phyloP scores from a whole-genome alignment of 2,113 vertebrate genomes.

The Catharus bicknelli region DNA sequence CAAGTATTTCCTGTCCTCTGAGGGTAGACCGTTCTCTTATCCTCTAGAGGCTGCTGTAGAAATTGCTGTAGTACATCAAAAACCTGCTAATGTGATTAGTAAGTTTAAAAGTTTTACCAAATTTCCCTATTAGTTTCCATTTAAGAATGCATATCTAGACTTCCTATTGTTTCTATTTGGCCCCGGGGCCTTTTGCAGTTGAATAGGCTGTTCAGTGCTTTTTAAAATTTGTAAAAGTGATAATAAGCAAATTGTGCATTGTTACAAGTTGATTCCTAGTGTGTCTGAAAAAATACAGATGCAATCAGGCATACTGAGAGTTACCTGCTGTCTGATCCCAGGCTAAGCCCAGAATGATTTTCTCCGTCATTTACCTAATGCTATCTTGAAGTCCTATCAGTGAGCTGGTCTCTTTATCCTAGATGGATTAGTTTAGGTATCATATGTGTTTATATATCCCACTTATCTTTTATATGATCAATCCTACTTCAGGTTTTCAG shows the following conservation, averaged over 20 bases:
- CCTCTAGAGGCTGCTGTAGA: not conserved
- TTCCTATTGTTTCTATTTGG: not conserved
- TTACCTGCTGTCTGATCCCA: not conserved
- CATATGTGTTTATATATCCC: not conserved
- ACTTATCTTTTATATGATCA: not conserved
- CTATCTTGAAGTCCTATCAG: not conserved
- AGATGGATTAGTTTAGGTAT: constrained; percentile 8
- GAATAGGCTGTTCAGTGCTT: not conserved
- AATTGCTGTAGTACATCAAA: not conserved
- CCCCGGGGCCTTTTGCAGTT: not conserved
- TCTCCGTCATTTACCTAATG: not conserved
- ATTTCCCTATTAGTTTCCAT: not conserved
- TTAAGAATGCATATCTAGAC: not conserved
- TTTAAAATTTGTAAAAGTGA: not conserved
- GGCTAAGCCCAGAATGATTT: not conserved
- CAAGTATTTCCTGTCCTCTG: not conserved
- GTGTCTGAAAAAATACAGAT: not conserved
- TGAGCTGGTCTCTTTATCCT: not conserved
- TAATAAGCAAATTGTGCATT: not conserved
- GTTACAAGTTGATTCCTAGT: not conserved
- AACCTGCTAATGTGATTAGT: not conserved
- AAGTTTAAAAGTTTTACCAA: not conserved
- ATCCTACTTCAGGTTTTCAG: not conserved
- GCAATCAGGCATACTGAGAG: not conserved
- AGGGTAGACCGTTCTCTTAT: not conserved